Evolutionary conservation across 2,113 vertebrate species (phyloP), one percentile per base, ranked within the genome.

Genomic region (Mirza zaza): DNA sequence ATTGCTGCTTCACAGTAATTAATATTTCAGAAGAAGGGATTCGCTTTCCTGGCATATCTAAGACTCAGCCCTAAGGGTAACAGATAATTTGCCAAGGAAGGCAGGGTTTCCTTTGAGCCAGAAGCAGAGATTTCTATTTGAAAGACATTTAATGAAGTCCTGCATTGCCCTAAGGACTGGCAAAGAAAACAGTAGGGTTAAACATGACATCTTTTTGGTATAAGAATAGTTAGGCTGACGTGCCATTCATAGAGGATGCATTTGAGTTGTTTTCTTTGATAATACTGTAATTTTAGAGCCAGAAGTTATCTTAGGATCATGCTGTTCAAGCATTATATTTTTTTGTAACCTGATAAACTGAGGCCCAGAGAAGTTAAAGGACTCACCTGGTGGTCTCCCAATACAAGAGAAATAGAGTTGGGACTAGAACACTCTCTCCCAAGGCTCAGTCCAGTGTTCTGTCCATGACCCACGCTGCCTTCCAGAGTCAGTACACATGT

Each of bases 41-140:
- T 95, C 73, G 12, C 83, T 96, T 96, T 90, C 21, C 32, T 65
- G 50, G 32, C 75, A n/a, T 90, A 75, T 55, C 34, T 45, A 95
- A 61, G 75, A 73, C 4, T 52, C 9, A 55, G 1, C 20, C 91
- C 93, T 91, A 70, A 34, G 71, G 75, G 71, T 13, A 87, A 90
- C 76, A 96, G 85, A 95, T 25, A 68, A 34, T 48, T 34, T 36
- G 20, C 65, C 61, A 90, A 93, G 17, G n/a, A 92, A 77, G 20
- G 25, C 29, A 67, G 11, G 84, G 45, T n/a, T 71, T 15, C 29
- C 27, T 83, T 80, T 57, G 5, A 67, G 81, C 85, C 88, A 70
- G 42, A 63, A 94, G 34, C 95, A 52, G 65, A 94, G 68, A 52
- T 52, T 57, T 68, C 39, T 77, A 48, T 91, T 79, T 88, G 45